Conservation (phyloP, 2,113 vertebrate genomes). For the Cinclus mexicanus region DNA sequence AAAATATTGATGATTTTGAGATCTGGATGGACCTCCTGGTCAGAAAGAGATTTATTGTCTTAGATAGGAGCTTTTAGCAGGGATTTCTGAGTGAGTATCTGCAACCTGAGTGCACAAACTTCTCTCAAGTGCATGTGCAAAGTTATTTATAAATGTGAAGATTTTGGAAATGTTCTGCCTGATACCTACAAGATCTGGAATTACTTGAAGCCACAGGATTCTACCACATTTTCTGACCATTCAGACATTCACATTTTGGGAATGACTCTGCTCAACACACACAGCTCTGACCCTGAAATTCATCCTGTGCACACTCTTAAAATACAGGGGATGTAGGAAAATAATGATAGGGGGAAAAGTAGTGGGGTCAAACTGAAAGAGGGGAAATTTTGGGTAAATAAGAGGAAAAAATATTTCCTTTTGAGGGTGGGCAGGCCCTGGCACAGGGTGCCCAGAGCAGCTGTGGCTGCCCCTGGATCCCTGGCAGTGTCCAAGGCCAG, state of each 20-base stretch:
- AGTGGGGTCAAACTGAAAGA: not conserved
- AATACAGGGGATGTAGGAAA: not conserved
- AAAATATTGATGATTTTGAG: not conserved
- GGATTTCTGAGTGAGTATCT: not conserved
- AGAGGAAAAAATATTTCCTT: not conserved
- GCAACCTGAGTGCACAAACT: not conserved
- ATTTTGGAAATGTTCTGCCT: not conserved
- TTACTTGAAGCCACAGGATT: not conserved
- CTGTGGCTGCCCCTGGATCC: not conserved
- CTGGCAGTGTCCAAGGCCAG: not conserved
- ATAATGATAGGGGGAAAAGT: accelerated
- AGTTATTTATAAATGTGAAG: not conserved
- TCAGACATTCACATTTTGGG: not conserved
- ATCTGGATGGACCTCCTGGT: not conserved
- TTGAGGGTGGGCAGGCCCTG: not conserved
- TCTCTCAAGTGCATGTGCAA: not conserved
- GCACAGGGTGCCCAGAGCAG: not conserved
- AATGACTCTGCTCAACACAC: not conserved
- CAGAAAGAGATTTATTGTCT: not conserved
- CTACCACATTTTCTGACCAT: not conserved
- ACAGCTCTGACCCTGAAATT: not conserved
- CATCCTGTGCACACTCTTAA: not conserved
- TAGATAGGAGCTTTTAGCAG: not conserved
- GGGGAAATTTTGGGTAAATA: not conserved
- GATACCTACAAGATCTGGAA: not conserved